Evolutionary conservation across 2,113 vertebrate genomes (phyloP).

Genomic region (Lamprotornis superbus): DNA sequence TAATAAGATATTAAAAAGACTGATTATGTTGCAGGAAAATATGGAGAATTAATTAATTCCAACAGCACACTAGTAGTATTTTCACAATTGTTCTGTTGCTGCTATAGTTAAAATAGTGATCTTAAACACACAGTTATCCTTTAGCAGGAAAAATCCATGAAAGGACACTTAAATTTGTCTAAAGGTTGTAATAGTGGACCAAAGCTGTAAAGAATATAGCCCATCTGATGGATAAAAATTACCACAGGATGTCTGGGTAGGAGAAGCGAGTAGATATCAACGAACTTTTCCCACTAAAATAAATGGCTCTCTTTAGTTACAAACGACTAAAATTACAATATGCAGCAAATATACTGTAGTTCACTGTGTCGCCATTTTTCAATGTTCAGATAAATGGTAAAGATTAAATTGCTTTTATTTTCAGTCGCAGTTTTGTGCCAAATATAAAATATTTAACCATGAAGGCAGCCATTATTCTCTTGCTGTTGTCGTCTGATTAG

Average conservation of each 20-base stretch:
- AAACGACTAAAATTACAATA: conserved; percentile 11
- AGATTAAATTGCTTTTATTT: conserved; percentile 62
- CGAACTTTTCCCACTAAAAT: background rate
- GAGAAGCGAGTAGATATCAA: background rate
- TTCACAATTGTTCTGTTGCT: background rate
- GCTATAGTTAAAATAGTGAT: background rate
- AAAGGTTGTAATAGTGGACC: background rate
- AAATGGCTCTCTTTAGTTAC: background rate
- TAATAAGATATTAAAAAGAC: background rate
- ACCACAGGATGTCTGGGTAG: background rate
- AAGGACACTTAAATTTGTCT: background rate
- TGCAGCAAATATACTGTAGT: background rate
- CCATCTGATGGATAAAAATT: background rate
- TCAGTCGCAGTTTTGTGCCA: conserved; percentile 58
- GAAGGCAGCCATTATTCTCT: conserved; percentile 76
- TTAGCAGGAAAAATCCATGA: background rate
- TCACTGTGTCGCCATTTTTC: conserved; percentile 24
- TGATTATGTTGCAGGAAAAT: background rate
- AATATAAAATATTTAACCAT: conserved; percentile 69
- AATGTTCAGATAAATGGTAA: conserved; percentile 31
- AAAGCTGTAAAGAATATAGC: background rate
- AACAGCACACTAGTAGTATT: background rate
- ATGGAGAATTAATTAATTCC: background rate
- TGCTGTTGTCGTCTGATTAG: conserved; percentile 77
- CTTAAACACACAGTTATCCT: background rate